phyloP scores from a whole-genome alignment of 2,888 invertebrate species.

The Eutolmus rufibarbis region DNA sequence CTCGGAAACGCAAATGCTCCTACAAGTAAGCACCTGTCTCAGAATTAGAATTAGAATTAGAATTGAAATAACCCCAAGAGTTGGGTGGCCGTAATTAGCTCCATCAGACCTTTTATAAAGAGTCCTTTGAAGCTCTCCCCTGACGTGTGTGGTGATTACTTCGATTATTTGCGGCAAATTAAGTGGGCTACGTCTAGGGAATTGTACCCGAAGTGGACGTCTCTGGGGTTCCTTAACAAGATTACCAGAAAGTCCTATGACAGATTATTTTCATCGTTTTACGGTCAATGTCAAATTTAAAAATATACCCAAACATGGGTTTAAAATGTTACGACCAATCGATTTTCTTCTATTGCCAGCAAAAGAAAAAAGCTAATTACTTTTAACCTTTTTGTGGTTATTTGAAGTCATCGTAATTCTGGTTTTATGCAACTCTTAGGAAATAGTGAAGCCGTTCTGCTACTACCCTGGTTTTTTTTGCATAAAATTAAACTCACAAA shows the following conservation, averaged over 20 bases:
- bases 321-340: background rate
- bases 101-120: background rate
- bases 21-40: slow-evolving; percentile 62
- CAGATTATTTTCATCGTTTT: background rate
- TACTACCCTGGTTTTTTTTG: too few relatives aligned
- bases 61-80: background rate
- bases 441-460: background rate
- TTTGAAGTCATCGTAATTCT: background rate
- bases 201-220: background rate
- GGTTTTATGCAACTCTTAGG: background rate
- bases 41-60: too few relatives aligned
- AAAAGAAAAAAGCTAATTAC: background rate
- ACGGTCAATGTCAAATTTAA: background rate
- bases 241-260: background rate
- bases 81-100: background rate
- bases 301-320: background rate
- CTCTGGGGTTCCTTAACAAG: background rate
- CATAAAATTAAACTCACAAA: too few relatives aligned
- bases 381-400: background rate
- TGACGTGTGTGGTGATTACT: background rate
- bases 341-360: background rate
- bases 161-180: background rate
- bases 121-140: background rate
- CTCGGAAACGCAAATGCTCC: slow-evolving; percentile 65
- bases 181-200: background rate